Conservation (phyloP, 2,888 invertebrate genomes). For the Athalia circularis region DNA sequence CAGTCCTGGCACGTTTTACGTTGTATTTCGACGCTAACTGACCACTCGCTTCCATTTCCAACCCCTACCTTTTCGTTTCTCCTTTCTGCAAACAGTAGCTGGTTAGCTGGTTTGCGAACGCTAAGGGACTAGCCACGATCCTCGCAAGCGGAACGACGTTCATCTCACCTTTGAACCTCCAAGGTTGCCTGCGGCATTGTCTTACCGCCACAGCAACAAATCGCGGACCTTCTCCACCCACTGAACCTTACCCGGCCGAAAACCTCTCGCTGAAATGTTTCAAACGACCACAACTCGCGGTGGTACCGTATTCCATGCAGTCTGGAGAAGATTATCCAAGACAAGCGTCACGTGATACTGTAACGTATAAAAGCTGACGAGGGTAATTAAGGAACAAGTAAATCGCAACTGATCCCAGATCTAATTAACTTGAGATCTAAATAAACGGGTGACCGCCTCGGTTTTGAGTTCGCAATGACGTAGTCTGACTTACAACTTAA, state of each 20-base stretch:
- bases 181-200: slow-evolving; percentile 15
- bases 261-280: slow-evolving; percentile 22
- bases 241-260: not conserved
- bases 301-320: not conserved
- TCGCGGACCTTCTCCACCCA: slow-evolving; percentile 9
- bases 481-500: slow-evolving; percentile 14
- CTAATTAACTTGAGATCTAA: slow-evolving; percentile 40
- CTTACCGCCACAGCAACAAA: slow-evolving; percentile 34
- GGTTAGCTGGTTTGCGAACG: slow-evolving; percentile 16
- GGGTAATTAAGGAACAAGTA: slow-evolving; percentile 18
- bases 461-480: slow-evolving; percentile 24
- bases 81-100: not conserved
- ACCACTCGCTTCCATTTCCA: slow-evolving; percentile 18
- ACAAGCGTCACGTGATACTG: not conserved
- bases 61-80: no score
- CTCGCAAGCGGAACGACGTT: slow-evolving; percentile 16
- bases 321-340: not conserved
- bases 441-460: slow-evolving; percentile 24
- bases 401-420: slow-evolving; percentile 33
- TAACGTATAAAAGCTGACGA: not conserved
- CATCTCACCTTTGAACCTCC: slow-evolving; percentile 32
- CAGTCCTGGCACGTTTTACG: slow-evolving; percentile 26
- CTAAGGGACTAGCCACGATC: not conserved
- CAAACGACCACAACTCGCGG: not conserved
- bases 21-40: slow-evolving; percentile 34